Evolutionary conservation across 2,888 invertebrate species (phyloP).

Genomic region (Nephrotoma guestfalica): DNA sequence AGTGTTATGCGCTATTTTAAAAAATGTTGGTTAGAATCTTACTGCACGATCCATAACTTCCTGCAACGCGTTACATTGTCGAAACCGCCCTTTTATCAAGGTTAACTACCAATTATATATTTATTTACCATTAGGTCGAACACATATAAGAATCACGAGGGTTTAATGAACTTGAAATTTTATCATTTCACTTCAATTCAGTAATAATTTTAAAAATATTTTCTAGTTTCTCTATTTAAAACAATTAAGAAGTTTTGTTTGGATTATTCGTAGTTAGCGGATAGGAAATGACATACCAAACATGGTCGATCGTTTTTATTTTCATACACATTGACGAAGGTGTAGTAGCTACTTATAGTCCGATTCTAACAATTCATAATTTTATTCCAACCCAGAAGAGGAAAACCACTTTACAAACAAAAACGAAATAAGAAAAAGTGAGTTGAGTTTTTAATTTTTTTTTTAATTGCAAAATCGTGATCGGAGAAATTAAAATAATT

Average conservation of each 20-base stretch:
- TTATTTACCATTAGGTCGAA: not conserved
- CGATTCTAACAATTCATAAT: not conserved
- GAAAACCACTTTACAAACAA: not conserved
- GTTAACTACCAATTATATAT: not conserved
- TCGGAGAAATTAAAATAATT: not conserved
- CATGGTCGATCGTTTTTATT: not conserved
- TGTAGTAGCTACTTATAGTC: not conserved
- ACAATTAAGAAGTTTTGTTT: not conserved
- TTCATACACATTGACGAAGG: not conserved
- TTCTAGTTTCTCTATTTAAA: not conserved
- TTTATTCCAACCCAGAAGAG: not conserved
- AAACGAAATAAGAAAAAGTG: not conserved
- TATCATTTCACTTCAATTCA: not conserved
- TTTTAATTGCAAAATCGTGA: not conserved
- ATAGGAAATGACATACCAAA: not conserved
- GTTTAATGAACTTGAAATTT: not conserved
- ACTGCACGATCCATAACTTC: not conserved
- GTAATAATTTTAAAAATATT: not conserved
- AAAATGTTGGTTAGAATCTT: not conserved
- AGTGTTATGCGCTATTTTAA: not conserved
- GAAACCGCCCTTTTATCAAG: not conserved
- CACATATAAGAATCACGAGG: not conserved
- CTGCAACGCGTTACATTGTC: not conserved
- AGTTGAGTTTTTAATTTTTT: not conserved
- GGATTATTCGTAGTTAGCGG: not conserved